Percentiles rank a stretch among this genome's conserved stretches.
phyloP scores from a whole-genome alignment of 2,113 vertebrate species.

The Azemiops feae region DNA sequence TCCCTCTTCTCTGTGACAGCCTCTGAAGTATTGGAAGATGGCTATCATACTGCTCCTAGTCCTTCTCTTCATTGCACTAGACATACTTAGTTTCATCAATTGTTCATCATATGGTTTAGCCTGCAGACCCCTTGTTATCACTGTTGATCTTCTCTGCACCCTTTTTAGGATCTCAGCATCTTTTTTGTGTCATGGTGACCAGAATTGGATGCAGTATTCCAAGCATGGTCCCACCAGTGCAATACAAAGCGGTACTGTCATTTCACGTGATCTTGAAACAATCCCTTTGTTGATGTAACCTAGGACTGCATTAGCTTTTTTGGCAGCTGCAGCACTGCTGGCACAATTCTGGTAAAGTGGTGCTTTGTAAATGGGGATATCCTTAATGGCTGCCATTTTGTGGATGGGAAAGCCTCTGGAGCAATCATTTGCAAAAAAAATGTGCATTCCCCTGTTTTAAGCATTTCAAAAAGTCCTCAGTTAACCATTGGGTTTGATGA shows the following conservation, averaged over 20 bases:
- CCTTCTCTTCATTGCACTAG: background rate
- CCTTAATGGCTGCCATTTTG: background rate
- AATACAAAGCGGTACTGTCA: background rate
- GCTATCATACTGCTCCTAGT: background rate
- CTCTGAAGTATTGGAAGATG: background rate
- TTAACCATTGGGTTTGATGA: background rate
- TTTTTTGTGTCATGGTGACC: background rate
- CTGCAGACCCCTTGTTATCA: background rate
- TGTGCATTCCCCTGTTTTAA: background rate
- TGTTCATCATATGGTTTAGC: background rate
- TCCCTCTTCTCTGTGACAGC: background rate
- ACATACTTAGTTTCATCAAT: background rate
- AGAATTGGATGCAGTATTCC: background rate
- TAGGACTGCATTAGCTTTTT: background rate
- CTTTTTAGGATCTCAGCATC: background rate
- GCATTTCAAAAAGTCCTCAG: background rate
- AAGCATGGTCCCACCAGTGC: background rate
- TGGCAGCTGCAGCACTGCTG: background rate
- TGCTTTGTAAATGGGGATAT: background rate
- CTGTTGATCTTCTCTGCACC: background rate
- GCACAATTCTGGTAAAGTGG: background rate
- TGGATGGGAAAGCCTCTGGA: background rate
- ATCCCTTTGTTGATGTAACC: background rate
- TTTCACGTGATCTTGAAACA: background rate
- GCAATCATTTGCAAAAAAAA: background rate